Conservation (phyloP, 2,113 vertebrate species). For the Platichthys stellatus region DNA sequence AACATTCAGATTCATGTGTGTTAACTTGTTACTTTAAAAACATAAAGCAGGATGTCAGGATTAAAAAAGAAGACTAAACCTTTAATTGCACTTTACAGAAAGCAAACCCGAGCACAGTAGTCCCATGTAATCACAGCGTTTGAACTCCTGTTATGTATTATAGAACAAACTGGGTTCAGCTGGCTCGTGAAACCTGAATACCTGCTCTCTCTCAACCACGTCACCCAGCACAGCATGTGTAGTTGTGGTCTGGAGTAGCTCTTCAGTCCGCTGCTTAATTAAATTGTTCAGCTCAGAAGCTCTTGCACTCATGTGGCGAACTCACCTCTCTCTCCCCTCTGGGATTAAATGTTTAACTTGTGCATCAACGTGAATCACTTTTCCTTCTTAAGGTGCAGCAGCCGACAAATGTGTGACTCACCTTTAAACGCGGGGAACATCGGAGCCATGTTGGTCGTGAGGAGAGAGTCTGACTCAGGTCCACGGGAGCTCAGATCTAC, state of each 20-base stretch:
- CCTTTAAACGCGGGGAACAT: slow-evolving; percentile 82
- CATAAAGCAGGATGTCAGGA: background rate
- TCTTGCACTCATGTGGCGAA: too few relatives aligned
- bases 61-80: background rate
- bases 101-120: background rate
- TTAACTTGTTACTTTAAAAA: too few relatives aligned
- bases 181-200: too few relatives aligned
- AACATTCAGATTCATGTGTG: too few relatives aligned
- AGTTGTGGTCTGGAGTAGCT: background rate
- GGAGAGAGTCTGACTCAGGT: slow-evolving; percentile 69
- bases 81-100: background rate
- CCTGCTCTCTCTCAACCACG: too few relatives aligned
- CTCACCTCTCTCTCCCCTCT: too few relatives aligned
- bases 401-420: slow-evolving; percentile 37
- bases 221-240: too few relatives aligned
- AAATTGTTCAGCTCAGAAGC: background rate
- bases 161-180: background rate
- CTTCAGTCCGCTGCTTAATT: background rate
- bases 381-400: background rate
- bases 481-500: slow-evolving; percentile 64
- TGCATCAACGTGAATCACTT: background rate
- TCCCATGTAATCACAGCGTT: slow-evolving; percentile 31
- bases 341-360: too few relatives aligned
- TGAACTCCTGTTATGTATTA: slow-evolving; percentile 26
- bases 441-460: slow-evolving; percentile 82